Base-by-base conservation (phyloP, 2,113 vertebrate genomes). In the Rhea americana region DNA sequence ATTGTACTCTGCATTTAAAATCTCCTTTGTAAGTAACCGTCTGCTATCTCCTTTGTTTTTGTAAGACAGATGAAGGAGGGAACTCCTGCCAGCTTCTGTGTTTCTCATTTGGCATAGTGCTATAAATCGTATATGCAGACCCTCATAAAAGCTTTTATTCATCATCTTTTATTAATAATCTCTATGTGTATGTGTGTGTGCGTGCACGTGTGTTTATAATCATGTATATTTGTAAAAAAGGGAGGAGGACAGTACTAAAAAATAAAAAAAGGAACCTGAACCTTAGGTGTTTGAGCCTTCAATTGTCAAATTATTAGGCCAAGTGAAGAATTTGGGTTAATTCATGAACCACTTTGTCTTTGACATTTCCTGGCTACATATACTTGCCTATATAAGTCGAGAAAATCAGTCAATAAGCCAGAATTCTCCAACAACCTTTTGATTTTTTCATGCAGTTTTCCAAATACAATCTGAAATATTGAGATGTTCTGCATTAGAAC, bases 1-100 rank as follows among this genome's bases (percentile, higher is more conserved):
- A 91, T 92, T 95, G 61, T 61, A 89, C 66, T 89, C 53, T 86
- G 90, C 88, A 91, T 94, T 94, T 96, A 91, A 96, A 96, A 94
- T 93, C 63, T 93, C 79, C 82, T 94, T 95, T 95, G 76, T 79
- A 32, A 43, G 26, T 85, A 93, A 97, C 87, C 89, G 89, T 78
- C 28, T 89, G 43, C 51, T 93, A 39, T 89, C 90, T 92, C 85
- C 80, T 88, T 94, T 85, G 61, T 59, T 94, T 81, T 93, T 91
- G 78, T 90, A 70, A 82, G 92, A 84, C 19, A 92, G 67, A 94
- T 89, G 84, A 96, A 91, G 77, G 70, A 93, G 93, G 63, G 35
- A 91, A 68, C 48, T 92, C 70, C 75, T 91, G 89, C 76, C 85
- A 94, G 79, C 28, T 56, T 84, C 90, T 79, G 65, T 59, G 81